Evolutionary conservation across 1,140 invertebrate species (phyloP).

Genomic region (Lepeophtheirus salmonis): DNA sequence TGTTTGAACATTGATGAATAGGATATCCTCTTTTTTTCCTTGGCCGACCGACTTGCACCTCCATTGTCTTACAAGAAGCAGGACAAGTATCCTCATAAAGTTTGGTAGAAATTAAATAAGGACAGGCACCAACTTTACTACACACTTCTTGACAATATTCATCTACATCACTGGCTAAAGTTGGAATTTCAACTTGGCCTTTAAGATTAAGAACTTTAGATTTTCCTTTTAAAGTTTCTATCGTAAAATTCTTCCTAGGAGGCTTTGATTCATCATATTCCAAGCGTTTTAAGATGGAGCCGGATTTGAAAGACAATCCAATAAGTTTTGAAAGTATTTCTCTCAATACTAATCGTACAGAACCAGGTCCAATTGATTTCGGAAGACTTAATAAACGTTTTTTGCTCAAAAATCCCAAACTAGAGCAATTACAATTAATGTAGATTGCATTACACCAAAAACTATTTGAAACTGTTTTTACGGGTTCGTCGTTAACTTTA

Average conservation of each 20-base stretch:
- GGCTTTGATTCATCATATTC: neutral
- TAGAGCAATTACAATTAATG: constrained; percentile 14
- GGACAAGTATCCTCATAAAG: constrained; percentile 10
- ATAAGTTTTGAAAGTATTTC: constrained; percentile 9
- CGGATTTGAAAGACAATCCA: constrained; percentile 13
- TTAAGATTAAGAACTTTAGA: constrained; percentile 9
- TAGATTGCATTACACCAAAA: constrained; percentile 15
- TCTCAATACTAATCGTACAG: constrained; percentile 12
- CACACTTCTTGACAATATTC: constrained; percentile 5
- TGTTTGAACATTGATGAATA: too few relatives aligned
- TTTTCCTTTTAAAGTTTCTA: constrained; percentile 12
- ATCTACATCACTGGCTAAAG: neutral
- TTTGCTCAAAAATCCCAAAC: neutral
- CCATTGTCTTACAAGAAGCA: neutral
- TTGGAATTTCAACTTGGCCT: constrained; percentile 13
- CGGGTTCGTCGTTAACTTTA: too few relatives aligned
- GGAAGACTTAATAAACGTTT: neutral
- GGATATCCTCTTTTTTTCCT: too few relatives aligned
- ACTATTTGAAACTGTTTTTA: too few relatives aligned
- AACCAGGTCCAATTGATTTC: constrained; percentile 11
- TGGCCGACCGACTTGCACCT: neutral
- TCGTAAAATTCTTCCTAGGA: neutral
- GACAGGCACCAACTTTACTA: constrained; percentile 10
- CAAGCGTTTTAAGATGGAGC: constrained; percentile 8
- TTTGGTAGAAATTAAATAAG: constrained; percentile 3